These are phyloP conservation scores for Euwallacea fornicatus DNA, from an alignment of 1,140 invertebrate genomes.

Conservation along the genomic window DNA sequence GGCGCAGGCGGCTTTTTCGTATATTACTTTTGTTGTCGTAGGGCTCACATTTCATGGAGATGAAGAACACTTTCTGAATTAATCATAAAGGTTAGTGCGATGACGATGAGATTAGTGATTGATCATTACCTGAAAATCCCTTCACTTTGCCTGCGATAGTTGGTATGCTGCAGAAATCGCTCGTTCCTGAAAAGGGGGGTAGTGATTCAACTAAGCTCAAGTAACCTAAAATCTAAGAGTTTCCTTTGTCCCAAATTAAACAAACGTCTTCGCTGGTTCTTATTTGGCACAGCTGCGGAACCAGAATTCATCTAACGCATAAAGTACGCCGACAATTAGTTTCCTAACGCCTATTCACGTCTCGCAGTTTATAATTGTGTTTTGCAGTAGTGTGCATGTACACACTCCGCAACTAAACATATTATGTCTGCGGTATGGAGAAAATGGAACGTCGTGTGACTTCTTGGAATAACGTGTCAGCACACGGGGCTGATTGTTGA, in stretches of 20 bases:
- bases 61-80: too few relatives aligned
- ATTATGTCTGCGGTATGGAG: constrained; percentile 17
- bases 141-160: constrained; percentile 24
- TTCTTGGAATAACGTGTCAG: constrained; percentile 8
- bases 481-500: constrained; percentile 7
- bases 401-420: constrained; percentile 16
- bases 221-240: too few relatives aligned
- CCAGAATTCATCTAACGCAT: neutral
- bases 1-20: constrained; percentile 9
- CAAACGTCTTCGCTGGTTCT: too few relatives aligned
- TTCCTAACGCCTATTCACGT: constrained; percentile 15
- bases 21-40: constrained; percentile 19
- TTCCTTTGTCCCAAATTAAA: too few relatives aligned
- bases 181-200: constrained; percentile 20
- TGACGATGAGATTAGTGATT: constrained; percentile 1
- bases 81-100: neutral
- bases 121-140: constrained; percentile 28
- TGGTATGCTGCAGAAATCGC: constrained; percentile 24
- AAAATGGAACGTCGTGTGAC: constrained; percentile 9
- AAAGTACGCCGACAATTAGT: constrained; percentile 21
- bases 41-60: too few relatives aligned
- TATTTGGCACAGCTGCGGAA: constrained; percentile 1
- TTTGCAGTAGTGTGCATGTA: constrained; percentile 16
- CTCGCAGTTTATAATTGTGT: constrained; percentile 21
- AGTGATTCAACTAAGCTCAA: too few relatives aligned